Conservation (phyloP, 2,113 vertebrate genomes). For the Cathartes aura region DNA sequence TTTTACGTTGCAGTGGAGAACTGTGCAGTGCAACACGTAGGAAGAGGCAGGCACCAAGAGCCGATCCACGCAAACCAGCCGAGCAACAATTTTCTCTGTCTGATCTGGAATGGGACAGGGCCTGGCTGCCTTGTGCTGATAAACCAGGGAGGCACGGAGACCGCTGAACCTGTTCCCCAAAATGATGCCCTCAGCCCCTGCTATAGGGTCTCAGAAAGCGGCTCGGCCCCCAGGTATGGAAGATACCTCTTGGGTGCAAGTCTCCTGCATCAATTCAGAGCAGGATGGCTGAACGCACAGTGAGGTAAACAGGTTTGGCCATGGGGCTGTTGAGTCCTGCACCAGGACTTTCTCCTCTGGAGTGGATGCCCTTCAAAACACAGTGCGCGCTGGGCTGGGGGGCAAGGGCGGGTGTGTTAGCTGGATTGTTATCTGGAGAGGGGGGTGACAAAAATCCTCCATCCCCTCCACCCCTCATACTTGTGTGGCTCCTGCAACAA, state of each 20-base stretch:
- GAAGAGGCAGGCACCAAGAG: not conserved
- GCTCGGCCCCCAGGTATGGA: not conserved
- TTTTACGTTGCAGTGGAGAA: not conserved
- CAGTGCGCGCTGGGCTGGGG: not conserved
- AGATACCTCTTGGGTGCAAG: not conserved
- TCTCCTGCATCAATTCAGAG: not conserved
- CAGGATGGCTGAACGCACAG: not conserved
- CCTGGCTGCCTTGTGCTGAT: not conserved
- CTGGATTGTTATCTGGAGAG: not conserved
- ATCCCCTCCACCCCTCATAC: not conserved
- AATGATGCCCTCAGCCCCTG: not conserved
- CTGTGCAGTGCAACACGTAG: not conserved
- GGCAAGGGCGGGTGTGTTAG: accelerated
- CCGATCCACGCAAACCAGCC: accelerated
- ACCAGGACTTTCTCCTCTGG: not conserved
- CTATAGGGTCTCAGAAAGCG: not conserved
- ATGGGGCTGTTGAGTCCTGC: not conserved
- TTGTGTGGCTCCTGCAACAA: not conserved
- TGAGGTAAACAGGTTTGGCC: not conserved
- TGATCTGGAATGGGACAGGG: not conserved
- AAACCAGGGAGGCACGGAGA: not conserved
- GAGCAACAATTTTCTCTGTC: not conserved
- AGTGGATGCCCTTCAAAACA: not conserved
- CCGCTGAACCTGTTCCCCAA: not conserved
- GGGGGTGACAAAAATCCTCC: not conserved